These are phyloP conservation scores for Poeciliopsis turrubarensis DNA, from an alignment of 2,113 vertebrate genomes.

Conservation along the genomic window DNA sequence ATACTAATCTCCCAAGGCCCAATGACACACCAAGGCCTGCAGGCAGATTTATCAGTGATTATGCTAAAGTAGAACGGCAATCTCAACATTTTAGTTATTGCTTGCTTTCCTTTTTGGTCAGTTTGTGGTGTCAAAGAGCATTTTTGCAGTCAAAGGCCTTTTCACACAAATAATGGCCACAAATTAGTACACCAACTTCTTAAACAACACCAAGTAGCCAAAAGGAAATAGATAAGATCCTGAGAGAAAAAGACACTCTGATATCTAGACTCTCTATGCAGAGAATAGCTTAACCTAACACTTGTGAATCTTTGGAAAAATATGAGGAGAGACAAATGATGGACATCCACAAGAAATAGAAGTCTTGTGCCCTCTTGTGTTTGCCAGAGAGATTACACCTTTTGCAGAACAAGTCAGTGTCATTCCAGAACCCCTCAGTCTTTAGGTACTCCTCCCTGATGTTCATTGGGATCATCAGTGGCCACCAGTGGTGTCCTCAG, in stretches of 20 bases:
- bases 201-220: constrained; percentile 59
- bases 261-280: constrained; percentile 52
- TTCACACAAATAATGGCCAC: constrained; percentile 41
- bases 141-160: constrained; percentile 71
- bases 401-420: constrained; percentile 30
- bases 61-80: constrained; percentile 64
- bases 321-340: constrained; percentile 65
- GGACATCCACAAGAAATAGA: constrained; percentile 37
- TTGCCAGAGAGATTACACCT: constrained; percentile 36
- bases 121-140: constrained; percentile 46
- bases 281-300: constrained; percentile 51
- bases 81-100: constrained; percentile 67
- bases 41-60: constrained; percentile 67
- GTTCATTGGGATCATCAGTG: constrained; percentile 65
- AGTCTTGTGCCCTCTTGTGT: constrained; percentile 48
- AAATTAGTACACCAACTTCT: constrained; percentile 49
- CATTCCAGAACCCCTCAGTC: neutral
- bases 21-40: constrained; percentile 15
- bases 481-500: constrained; percentile 82
- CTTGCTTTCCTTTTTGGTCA: constrained; percentile 74
- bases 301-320: constrained; percentile 73
- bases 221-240: constrained; percentile 77
- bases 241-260: constrained; percentile 71
- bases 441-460: constrained; percentile 74
- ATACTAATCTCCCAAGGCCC: constrained; percentile 55